Base-by-base conservation (phyloP, 2,888 invertebrate genomes). In the Panopea generosa region DNA sequence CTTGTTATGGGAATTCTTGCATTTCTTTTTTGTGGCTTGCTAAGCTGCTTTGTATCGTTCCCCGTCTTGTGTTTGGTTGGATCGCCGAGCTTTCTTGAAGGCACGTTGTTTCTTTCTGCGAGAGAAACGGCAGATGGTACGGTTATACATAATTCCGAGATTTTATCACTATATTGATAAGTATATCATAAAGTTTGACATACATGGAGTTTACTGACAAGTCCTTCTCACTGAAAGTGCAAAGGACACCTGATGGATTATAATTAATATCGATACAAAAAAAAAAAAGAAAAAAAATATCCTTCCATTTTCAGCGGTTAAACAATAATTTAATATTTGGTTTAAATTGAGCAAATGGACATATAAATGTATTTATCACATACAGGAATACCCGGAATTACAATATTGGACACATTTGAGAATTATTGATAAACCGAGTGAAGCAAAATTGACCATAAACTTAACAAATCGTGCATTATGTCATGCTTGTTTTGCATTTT, bases 51-150 rank as follows among this genome's bases (percentile, higher is more conserved):
- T 68, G 45, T 67, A 59, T 20, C n/a, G 38, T 24, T 43, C 55
- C 61, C 61, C 61, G 38, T 55, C 65, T 45, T 11, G 2, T 2
- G 11, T 24, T 4, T 2, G 2, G 18, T 55, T 65, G 3, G 55
- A 55, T 24, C 16, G 26, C 45, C 65, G 14, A n/a, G 55, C 65
- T 43, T 45, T 65, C 47, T 27, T 55, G 18, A 43, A 65, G n/a
- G 65, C 55, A n/a, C 45, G n/a, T n/a, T n/a, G 24, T 27, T 45
- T 55, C 55, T 65, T 66, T 18, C 49, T 56, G 6, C 33, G n/a
- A 7, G 57, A n/a, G 2, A 49, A 24, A 9, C 49, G 47, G 9
- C 57, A n/a, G 16, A 50, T 49, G 6, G 27, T 24, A 0, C 67
- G 2, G 33, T 49, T 57, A 16, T 14, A 53, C 55, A n/a, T n/a